Evolutionary conservation across 2,888 invertebrate species (phyloP).

Genomic region (Phyllotreta cruciferae): DNA sequence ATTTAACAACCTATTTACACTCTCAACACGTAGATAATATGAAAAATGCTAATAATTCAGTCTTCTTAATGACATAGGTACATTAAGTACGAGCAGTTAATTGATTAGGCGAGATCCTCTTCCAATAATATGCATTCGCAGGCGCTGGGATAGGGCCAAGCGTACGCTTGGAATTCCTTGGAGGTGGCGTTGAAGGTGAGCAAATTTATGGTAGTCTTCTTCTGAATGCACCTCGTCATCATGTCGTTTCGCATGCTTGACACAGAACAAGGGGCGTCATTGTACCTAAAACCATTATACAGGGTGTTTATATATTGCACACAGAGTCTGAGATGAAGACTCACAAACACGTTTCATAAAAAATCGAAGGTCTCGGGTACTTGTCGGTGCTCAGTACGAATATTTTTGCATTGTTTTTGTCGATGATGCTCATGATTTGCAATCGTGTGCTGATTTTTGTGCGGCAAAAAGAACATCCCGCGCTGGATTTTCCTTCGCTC

Average conservation of each 20-base stretch:
- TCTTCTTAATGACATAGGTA: neutral
- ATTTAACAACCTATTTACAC: no score
- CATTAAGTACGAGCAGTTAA: neutral
- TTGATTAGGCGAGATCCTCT: neutral
- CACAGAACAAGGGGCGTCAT: slow-evolving; percentile 3
- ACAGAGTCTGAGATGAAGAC: neutral
- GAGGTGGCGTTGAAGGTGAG: slow-evolving; percentile 19
- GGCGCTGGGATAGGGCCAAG: slow-evolving; percentile 17
- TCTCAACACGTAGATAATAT: no score
- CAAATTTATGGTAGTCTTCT: slow-evolving; percentile 21
- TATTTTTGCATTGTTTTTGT: slow-evolving; percentile 7
- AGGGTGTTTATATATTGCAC: neutral
- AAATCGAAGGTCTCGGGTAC: slow-evolving; percentile 16
- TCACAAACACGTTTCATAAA: slow-evolving; percentile 14
- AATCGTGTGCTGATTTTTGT: slow-evolving; percentile 9
- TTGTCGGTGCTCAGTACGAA: slow-evolving; percentile 14
- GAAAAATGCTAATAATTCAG: neutral
- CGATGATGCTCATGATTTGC: slow-evolving; percentile 15
- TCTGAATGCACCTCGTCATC: slow-evolving; percentile 16
- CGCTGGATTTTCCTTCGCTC: neutral
- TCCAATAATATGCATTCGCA: slow-evolving; percentile 24
- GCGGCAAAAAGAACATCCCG: slow-evolving; percentile 8
- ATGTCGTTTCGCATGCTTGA: slow-evolving; percentile 7
- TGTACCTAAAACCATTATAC: slow-evolving; percentile 5
- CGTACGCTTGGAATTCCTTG: slow-evolving; percentile 9